Conservation (phyloP, 2,888 invertebrate species). For the Uropetala carovei region DNA sequence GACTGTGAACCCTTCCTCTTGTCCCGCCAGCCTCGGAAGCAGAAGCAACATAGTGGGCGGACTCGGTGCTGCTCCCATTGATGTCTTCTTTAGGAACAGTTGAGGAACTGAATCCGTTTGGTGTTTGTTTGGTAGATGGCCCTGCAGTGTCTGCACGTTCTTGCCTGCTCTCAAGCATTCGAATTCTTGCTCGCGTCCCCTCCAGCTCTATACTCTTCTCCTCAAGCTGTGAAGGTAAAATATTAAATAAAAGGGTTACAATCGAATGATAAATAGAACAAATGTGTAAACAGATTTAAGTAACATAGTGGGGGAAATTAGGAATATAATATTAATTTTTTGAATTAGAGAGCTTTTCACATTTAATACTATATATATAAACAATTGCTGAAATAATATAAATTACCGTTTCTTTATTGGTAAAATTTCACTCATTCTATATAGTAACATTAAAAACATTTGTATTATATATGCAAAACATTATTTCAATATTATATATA, state of each 20-base stretch:
- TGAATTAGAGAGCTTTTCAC: no score
- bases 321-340: no score
- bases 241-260: background rate
- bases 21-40: background rate
- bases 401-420: no score
- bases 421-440: no score
- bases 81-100: background rate
- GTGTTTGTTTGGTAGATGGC: conserved; percentile 74
- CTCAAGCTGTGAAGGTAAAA: conserved; percentile 79
- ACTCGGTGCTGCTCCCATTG: conserved; percentile 81
- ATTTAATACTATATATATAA: no score
- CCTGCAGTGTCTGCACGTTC: conserved; percentile 74
- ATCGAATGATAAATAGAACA: background rate
- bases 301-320: no score
- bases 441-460: no score
- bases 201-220: conserved; percentile 90
- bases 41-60: conserved; percentile 79
- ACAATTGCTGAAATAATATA: no score
- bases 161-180: conserved; percentile 81
- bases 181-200: conserved; percentile 86
- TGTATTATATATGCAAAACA: no score
- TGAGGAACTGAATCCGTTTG: conserved; percentile 73
- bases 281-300: background rate
- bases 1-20: background rate
- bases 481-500: no score